Evolutionary conservation across 2,113 vertebrate species (phyloP), one percentile per base, ranked within the genome.

Genomic region (Caracal caracal): DNA sequence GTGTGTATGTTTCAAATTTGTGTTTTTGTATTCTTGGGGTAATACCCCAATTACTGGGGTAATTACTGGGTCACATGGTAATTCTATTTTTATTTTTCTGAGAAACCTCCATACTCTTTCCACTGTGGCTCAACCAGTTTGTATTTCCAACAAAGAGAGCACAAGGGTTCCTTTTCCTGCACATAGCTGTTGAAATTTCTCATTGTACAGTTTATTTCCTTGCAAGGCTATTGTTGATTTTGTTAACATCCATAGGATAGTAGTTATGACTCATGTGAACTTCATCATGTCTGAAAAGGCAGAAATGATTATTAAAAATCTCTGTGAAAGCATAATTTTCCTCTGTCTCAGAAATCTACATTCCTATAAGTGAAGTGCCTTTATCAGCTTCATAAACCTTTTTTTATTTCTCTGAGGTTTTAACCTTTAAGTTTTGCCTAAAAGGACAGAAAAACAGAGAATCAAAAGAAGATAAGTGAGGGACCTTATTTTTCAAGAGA

Each of bases 391-490:
- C 59, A 47, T 13, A 79, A 16, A 4, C 28, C 17, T 82, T 91
- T 11, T 43, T 86, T 83, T 71, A 68, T 88, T 87, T 28, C 11
- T 89, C 15, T 95, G 37, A 82, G 70, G 19, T 75, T 92, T 90
- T 86, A 70, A 88, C 33, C 28, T 85, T 92, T 70, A 86, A 76
- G 9, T 84, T 90, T 84, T 85, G 19, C 3, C 26, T 71, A 51
- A 95, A 95, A 65, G 9, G 15, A 84, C 20, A 82, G 26, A 75
- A 78, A 87, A 80, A 75, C 37, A 92, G 2, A 89, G 19, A 95
- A 37, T 70, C 43, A 68, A 53, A 83, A 28, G 12, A 35, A 83
- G 24, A 75, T 30, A 68, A 8, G 65, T 33, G 28, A 73, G 53
- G 33, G 17, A 66, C 8, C 10, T 59, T 37, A 11, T 30, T 86